A percentile compares a stretch with the other conserved stretches of the same genome.
Conservation (phyloP, 2,888 invertebrate genomes). For the Adelognathus sp. region DNA sequence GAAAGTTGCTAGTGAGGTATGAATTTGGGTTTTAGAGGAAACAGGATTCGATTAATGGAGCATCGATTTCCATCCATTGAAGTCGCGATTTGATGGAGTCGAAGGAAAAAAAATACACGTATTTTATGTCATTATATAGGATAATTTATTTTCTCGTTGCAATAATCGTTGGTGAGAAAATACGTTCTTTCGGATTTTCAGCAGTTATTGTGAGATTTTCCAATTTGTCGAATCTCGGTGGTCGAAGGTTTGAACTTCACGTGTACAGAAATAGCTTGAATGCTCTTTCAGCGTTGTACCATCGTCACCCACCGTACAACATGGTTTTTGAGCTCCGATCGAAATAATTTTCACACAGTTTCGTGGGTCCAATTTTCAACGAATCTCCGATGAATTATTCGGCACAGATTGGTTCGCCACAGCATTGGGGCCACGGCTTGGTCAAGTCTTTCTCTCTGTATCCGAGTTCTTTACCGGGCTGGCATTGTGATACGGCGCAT, state of each 20-base stretch:
- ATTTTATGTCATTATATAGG: not conserved
- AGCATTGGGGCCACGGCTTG: constrained; percentile 30
- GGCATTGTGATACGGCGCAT: constrained; percentile 3
- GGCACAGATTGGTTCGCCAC: not conserved
- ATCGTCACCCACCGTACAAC: not conserved
- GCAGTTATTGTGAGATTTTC: not conserved
- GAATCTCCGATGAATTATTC: not conserved
- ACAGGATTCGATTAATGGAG: not conserved
- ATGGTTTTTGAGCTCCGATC: not conserved
- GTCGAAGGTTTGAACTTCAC: not conserved
- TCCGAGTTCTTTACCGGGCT: not conserved
- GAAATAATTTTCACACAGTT: not conserved
- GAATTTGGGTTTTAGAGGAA: too few species aligned
- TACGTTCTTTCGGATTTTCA: not conserved
- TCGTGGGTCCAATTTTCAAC: not conserved
- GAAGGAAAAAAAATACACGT: not conserved
- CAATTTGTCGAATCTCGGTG: not conserved
- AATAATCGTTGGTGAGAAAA: not conserved
- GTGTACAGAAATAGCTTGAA: not conserved
- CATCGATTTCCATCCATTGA: not conserved
- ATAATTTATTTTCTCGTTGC: not conserved
- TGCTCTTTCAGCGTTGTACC: not conserved
- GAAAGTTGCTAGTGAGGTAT: too few species aligned
- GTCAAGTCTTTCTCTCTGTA: constrained; percentile 1
- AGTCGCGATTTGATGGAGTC: not conserved